Evolutionary conservation across 2,888 invertebrate species (phyloP).

Genomic region (Sesia bembeciformis): DNA sequence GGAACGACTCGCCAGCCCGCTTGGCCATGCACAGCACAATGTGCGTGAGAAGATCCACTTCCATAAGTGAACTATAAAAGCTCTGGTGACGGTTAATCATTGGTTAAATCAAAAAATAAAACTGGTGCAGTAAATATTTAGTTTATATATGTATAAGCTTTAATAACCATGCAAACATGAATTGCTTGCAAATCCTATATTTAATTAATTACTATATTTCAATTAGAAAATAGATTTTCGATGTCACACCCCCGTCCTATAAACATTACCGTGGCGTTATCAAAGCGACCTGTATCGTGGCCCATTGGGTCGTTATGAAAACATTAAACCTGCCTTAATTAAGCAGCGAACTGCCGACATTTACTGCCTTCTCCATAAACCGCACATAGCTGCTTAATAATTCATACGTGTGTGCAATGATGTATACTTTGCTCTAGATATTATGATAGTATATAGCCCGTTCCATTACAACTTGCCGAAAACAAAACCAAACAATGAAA

Average conservation of each 20-base stretch:
- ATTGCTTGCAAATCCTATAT: background rate
- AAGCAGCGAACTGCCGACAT: constrained; percentile 9
- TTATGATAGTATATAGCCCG: no score
- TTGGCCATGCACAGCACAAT: no score
- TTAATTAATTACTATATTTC: background rate
- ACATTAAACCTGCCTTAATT: constrained; percentile 14
- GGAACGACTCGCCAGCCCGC: no score
- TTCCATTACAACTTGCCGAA: no score
- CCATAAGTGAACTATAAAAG: no score
- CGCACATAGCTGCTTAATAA: background rate
- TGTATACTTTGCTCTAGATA: background rate
- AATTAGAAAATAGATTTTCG: background rate
- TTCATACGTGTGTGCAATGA: background rate
- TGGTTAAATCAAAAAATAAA: background rate
- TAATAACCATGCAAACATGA: background rate
- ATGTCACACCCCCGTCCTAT: background rate
- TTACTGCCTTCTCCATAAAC: constrained; percentile 8
- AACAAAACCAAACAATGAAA: no score
- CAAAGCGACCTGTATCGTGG: background rate
- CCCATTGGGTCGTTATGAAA: constrained; percentile 7
- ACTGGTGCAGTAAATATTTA: background rate
- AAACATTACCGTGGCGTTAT: background rate
- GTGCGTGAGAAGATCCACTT: no score
- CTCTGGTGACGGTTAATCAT: background rate
- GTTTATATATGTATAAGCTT: background rate